Conservation (phyloP, 2,797 vertebrate species). For the Rhynchonycteris naso region DNA sequence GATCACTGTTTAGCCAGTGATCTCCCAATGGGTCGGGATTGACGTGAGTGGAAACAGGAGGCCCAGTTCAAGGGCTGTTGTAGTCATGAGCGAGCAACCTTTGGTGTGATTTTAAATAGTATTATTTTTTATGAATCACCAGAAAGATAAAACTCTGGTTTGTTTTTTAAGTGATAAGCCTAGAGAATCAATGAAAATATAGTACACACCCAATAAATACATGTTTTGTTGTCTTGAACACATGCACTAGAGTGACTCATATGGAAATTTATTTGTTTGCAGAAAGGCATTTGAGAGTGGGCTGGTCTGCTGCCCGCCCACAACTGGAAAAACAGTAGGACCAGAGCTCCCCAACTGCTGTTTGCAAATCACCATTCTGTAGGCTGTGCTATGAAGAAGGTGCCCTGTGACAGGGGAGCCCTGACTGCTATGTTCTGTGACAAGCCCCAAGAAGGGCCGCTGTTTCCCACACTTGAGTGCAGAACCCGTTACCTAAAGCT, state of each 20-base stretch:
- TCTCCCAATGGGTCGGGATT: background rate
- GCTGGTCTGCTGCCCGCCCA: background rate
- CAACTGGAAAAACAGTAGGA: background rate
- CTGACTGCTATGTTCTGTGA: background rate
- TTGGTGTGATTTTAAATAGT: background rate
- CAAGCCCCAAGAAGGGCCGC: background rate
- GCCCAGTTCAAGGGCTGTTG: background rate
- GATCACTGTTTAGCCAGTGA: background rate
- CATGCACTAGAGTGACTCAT: rapidly evolving
- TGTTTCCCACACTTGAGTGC: background rate
- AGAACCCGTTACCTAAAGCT: background rate
- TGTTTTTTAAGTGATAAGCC: background rate
- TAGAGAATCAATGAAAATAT: background rate
- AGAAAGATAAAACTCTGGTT: background rate
- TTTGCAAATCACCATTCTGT: background rate
- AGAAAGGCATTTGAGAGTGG: background rate
- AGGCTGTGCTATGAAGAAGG: background rate
- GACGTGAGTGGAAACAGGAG: background rate
- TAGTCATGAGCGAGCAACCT: background rate
- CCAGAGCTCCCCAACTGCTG: background rate
- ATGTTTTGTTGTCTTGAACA: background rate
- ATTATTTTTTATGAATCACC: background rate
- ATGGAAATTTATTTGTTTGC: background rate
- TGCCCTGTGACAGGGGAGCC: background rate
- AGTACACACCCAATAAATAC: background rate